phyloP scores from a whole-genome alignment of 2,797 vertebrate species.

The Strix occidentalis region DNA sequence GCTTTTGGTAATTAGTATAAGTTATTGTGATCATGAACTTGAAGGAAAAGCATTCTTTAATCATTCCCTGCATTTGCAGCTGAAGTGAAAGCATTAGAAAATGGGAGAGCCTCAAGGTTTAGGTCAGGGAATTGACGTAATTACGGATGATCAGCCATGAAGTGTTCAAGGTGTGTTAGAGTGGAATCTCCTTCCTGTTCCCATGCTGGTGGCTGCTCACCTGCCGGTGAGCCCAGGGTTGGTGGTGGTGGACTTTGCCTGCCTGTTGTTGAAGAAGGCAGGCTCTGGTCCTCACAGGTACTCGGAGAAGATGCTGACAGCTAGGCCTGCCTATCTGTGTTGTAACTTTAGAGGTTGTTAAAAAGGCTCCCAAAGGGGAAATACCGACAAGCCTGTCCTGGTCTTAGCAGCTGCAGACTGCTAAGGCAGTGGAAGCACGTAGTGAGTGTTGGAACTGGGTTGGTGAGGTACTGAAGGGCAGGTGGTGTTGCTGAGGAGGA shows the following conservation, averaged over 20 bases:
- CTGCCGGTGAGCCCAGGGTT: background rate
- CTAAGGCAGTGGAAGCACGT: fast-evolving
- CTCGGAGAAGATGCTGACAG: background rate
- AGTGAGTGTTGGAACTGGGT: background rate
- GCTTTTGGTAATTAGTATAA: constrained; percentile 60
- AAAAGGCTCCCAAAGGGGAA: background rate
- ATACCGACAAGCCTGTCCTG: background rate
- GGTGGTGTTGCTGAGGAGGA: background rate
- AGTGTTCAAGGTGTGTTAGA: background rate
- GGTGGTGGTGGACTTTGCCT: background rate
- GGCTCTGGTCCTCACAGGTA: background rate
- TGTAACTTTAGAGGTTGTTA: background rate
- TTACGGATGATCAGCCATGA: background rate
- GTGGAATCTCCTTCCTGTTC: background rate
- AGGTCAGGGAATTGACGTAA: background rate
- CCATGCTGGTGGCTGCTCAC: background rate
- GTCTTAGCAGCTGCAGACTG: background rate
- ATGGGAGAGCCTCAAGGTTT: background rate
- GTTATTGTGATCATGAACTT: constrained; percentile 49
- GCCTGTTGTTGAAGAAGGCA: background rate
- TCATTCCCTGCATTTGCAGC: constrained; percentile 30
- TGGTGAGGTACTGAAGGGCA: background rate
- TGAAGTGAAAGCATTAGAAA: constrained; percentile 2
- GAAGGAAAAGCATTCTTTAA: constrained; percentile 11
- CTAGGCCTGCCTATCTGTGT: background rate